These are phyloP conservation scores for Blastomussa wellsi DNA, from an alignment of 92 coral and sea anemone genomes.

Conservation along the genomic window DNA sequence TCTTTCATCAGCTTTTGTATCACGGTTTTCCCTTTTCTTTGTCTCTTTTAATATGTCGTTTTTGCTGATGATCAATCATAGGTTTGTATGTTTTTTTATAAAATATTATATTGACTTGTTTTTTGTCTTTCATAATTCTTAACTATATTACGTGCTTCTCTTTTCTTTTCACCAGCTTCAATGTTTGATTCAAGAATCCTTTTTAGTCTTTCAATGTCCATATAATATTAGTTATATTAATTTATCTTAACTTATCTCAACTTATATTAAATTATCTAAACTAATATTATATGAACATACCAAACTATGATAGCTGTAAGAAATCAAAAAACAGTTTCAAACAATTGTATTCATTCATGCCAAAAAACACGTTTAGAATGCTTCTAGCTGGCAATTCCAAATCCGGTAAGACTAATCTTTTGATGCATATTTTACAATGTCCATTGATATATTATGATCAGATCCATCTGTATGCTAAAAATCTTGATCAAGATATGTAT, in stretches of 20 bases:
- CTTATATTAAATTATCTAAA: not conserved
- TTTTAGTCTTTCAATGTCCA: too few species aligned
- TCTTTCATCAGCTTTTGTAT: not conserved
- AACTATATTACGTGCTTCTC: too few species aligned
- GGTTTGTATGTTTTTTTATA: not conserved
- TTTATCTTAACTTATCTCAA: not conserved
- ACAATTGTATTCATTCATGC: not conserved
- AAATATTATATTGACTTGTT: not conserved
- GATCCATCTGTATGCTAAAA: too few species aligned
- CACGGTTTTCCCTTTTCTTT: not conserved
- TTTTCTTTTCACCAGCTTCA: too few species aligned
- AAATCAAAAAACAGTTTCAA: too few species aligned
- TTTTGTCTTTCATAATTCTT: too few species aligned
- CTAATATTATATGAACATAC: conserved; percentile 7
- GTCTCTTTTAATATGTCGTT: not conserved
- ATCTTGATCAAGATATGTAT: not conserved
- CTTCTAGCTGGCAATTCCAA: not conserved
- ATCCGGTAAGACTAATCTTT: not conserved
- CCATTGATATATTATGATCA: conserved; percentile 1
- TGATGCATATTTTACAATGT: not conserved
- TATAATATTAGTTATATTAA: too few species aligned
- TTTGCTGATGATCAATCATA: not conserved
- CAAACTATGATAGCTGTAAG: not conserved
- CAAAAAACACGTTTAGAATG: conserved; percentile 6
- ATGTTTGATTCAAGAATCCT: too few species aligned